Conservation (phyloP, 2,113 vertebrate genomes). For the Fregetta grallaria region DNA sequence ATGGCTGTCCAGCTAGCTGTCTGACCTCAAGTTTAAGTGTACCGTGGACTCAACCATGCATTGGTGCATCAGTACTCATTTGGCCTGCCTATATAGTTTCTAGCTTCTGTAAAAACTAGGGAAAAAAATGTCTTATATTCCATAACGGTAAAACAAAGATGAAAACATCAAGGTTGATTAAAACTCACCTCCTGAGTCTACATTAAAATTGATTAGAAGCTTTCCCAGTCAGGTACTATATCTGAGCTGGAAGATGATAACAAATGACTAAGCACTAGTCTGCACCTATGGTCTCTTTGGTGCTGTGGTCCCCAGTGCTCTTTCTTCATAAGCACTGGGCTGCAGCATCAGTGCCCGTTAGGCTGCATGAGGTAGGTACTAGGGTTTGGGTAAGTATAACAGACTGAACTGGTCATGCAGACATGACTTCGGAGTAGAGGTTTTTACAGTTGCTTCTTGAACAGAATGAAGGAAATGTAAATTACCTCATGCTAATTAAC, state of each 20-base stretch:
- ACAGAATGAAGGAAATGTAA: background rate
- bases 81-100: background rate
- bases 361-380: background rate
- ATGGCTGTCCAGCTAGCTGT: too few relatives aligned
- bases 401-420: fast-evolving
- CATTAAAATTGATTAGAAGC: background rate
- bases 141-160: background rate
- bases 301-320: background rate
- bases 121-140: fast-evolving
- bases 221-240: background rate
- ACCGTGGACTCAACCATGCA: background rate
- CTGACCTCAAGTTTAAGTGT: background rate
- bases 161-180: background rate
- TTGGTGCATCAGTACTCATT: background rate
- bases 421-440: background rate
- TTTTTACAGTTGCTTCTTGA: background rate
- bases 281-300: background rate
- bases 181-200: background rate
- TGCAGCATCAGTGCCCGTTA: background rate
- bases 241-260: background rate
- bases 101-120: background rate
- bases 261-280: background rate
- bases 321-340: background rate
- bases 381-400: background rate
- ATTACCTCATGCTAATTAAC: background rate